Base-by-base conservation (phyloP, 2,888 invertebrate genomes). In the Clanis bilineata region DNA sequence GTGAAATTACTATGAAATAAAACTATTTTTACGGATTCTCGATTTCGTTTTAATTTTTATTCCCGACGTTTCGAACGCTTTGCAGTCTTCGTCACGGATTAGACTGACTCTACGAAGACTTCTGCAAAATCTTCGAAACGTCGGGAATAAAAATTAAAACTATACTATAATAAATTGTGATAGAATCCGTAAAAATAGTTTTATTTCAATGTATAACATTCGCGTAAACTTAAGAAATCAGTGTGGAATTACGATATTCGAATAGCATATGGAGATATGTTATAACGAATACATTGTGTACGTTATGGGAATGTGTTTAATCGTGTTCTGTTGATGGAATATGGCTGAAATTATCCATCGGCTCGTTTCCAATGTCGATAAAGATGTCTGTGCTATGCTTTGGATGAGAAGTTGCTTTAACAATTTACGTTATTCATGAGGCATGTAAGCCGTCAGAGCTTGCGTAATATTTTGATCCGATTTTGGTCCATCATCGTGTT, bases 191-290 rank as follows among this genome's bases (percentile, higher is more conserved):
- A n/a, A n/a, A n/a, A n/a, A n/a, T n/a, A n/a, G n/a, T n/a, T n/a
- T n/a, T n/a, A n/a, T n/a, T n/a, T n/a, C n/a, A n/a, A n/a, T n/a
- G n/a, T n/a, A n/a, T n/a, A n/a, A n/a, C n/a, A n/a, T n/a, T n/a
- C n/a, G n/a, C n/a, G n/a, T n/a, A n/a, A n/a, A n/a, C n/a, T n/a
- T n/a, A n/a, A n/a, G n/a, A n/a, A n/a, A n/a, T n/a, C n/a, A 12
- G 39, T 10, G 1, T 7, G 10, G 43, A 21, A 43, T 59, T 59
- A 62, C 41, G 69, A 76, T 71, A 70, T 67, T 66, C 68, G 70
- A 71, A 70, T 73, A 65, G 64, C 65, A 12, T 12, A 62, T 58
- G 62, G 61, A 67, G 64, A 65, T 70, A 62, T 66, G 67, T 63
- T 58, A 56, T 51, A 57, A 47, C 63, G 63, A 60, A 66, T 64